Conservation (phyloP, 2,797 vertebrate genomes). For the Scolopax bukidnonensis region DNA sequence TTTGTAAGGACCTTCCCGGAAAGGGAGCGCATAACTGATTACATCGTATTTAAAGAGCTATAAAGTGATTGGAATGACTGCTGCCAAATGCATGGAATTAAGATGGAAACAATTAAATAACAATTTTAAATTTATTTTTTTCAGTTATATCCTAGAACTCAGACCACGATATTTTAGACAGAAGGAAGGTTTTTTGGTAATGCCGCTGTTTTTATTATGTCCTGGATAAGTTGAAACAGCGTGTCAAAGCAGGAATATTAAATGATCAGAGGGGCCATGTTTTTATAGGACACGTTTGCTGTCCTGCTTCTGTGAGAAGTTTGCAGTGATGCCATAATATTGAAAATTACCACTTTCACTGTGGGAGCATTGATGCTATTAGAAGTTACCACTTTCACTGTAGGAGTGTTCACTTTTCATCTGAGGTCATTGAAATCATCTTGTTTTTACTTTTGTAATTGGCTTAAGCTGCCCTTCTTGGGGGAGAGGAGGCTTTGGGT, state of each 20-base stretch:
- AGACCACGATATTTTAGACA: not conserved
- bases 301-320: not conserved
- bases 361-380: not conserved
- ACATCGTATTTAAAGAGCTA: not conserved
- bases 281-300: not conserved
- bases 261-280: not conserved
- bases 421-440: conserved; percentile 2
- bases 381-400: not conserved
- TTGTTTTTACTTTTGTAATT: conserved; percentile 18
- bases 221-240: not conserved
- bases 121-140: not conserved
- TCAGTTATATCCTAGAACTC: not conserved
- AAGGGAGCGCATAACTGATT: not conserved
- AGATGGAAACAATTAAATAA: conserved; percentile 15
- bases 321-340: not conserved
- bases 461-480: not conserved
- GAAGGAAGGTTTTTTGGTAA: not conserved
- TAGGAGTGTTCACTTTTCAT: not conserved
- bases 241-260: not conserved
- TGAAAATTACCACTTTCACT: conserved; percentile 5
- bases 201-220: not conserved
- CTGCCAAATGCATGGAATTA: not conserved
- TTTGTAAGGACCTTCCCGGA: not conserved
- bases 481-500: not conserved
- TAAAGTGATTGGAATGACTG: not conserved